These are phyloP conservation scores for Mormyrops attenuatus DNA, from an alignment of 2,797 vertebrate genomes.

Conservation along the genomic window DNA sequence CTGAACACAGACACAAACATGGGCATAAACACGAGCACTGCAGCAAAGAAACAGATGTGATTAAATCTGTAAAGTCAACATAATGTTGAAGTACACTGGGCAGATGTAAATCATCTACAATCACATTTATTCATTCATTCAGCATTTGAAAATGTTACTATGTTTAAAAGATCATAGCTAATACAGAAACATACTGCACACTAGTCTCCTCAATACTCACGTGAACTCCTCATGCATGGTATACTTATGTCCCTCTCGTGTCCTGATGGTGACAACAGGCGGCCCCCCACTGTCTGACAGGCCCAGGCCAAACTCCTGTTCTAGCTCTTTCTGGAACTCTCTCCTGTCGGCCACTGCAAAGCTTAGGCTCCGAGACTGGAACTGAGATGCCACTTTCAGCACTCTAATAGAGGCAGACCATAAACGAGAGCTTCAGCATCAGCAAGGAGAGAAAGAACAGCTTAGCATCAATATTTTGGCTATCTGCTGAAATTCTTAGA, in stretches of 20 bases:
- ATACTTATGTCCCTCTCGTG: constrained; percentile 62
- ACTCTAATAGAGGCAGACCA: constrained; percentile 47
- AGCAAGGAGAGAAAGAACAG: background rate
- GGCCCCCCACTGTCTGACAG: constrained; percentile 51
- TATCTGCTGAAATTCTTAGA: background rate
- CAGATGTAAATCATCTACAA: background rate
- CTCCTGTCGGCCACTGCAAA: constrained; percentile 63
- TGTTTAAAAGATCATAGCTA: background rate
- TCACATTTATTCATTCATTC: background rate
- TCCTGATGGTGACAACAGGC: constrained; percentile 61
- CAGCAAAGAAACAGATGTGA: background rate
- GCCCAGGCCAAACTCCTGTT: constrained; percentile 63
- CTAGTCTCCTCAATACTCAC: constrained; percentile 43
- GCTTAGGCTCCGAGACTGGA: constrained; percentile 46
- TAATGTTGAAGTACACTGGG: background rate
- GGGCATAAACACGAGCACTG: background rate
- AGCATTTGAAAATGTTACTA: background rate
- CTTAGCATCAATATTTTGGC: background rate
- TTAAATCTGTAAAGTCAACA: background rate
- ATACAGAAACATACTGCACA: background rate
- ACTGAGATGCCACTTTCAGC: constrained; percentile 59
- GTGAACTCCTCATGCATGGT: constrained; percentile 73
- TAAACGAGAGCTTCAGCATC: background rate
- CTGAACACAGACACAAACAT: constrained; percentile 20
- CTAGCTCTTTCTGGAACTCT: constrained; percentile 62